phyloP scores from a whole-genome alignment of 1,140 invertebrate species.

The Tetramorium parvispinum region DNA sequence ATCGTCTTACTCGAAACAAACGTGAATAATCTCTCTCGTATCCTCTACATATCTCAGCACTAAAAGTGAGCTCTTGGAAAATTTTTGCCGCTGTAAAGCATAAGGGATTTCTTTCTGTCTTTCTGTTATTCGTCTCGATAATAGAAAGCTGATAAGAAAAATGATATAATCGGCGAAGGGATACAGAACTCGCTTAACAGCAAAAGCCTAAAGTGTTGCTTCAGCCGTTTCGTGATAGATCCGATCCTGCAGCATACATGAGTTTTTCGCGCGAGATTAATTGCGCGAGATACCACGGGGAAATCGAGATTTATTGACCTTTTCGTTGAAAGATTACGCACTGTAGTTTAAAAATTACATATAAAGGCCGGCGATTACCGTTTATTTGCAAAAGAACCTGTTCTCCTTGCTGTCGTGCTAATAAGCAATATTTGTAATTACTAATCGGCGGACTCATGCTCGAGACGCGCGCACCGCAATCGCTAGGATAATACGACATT shows the following conservation, averaged over 20 bases:
- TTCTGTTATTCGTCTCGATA: not conserved
- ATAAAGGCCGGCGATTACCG: constrained; percentile 29
- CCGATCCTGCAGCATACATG: not conserved
- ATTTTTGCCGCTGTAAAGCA: not conserved
- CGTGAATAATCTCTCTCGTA: not conserved
- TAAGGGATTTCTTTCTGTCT: not conserved
- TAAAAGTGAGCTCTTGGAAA: not conserved
- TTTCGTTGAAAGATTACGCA: constrained; percentile 48
- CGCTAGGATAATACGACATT: not conserved
- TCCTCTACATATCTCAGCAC: not conserved
- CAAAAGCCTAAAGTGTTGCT: not conserved
- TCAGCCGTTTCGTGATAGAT: constrained; percentile 12
- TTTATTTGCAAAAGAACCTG: constrained; percentile 43
- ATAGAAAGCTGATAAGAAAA: not conserved
- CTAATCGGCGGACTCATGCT: constrained; percentile 23
- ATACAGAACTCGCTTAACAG: not conserved
- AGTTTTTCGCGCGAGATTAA: constrained; percentile 46
- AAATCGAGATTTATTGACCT: constrained; percentile 57
- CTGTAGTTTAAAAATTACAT: constrained; percentile 34
- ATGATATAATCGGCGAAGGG: not conserved
- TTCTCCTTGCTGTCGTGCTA: constrained; percentile 47
- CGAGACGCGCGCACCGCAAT: not conserved
- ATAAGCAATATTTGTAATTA: constrained; percentile 55
- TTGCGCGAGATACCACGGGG: constrained; percentile 40
- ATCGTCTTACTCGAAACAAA: constrained; percentile 1